Conservation (phyloP, 2,797 vertebrate species). For the Liparis tanakae region DNA sequence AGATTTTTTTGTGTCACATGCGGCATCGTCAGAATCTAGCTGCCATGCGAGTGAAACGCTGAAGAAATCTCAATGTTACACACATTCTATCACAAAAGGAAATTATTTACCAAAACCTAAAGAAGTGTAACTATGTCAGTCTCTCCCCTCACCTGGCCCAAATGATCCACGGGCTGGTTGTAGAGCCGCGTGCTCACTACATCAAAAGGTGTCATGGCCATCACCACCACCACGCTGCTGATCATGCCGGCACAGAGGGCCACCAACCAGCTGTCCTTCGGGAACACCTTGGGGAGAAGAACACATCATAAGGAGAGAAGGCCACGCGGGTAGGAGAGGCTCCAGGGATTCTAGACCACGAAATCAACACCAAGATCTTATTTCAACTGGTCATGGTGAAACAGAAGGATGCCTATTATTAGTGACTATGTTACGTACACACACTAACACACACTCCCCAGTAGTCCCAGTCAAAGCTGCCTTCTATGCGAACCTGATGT, state of each 20-base stretch:
- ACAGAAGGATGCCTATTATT: conserved; percentile 43
- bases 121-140: not conserved
- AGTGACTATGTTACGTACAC: not conserved
- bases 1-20: not conserved
- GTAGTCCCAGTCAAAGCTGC: not conserved
- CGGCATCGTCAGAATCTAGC: not conserved
- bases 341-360: not conserved
- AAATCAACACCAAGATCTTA: conserved; percentile 14
- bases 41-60: not conserved
- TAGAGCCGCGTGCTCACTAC: conserved; percentile 89
- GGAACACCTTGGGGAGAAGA: conserved; percentile 73
- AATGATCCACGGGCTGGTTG: conserved; percentile 84
- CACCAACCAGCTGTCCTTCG: conserved; percentile 81
- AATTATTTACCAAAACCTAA: not conserved
- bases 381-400: conserved; percentile 36
- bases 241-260: conserved; percentile 83
- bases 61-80: not conserved
- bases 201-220: conserved; percentile 88
- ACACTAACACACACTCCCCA: not conserved
- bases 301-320: not conserved
- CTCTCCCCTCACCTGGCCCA: conserved; percentile 80
- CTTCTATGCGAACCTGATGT: not conserved
- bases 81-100: not conserved
- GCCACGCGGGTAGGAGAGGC: not conserved
- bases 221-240: conserved; percentile 85